A percentile compares a stretch with the other conserved stretches of the same genome.
Conservation (phyloP, 1,140 invertebrate species). For the Platorchestia sp. region DNA sequence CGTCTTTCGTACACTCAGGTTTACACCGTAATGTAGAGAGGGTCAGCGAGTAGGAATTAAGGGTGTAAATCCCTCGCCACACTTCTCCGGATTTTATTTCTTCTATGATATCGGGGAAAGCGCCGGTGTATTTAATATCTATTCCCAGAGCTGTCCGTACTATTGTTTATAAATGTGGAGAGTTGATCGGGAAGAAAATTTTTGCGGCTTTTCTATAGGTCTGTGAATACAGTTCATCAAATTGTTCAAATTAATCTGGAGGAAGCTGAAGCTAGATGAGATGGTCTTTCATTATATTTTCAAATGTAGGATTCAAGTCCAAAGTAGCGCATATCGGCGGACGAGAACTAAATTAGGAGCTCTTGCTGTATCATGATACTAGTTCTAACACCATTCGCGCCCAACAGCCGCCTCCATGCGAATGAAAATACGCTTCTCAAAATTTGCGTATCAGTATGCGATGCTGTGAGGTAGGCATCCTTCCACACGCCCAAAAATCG, state of each 20-base stretch:
- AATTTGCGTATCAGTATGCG: neutral
- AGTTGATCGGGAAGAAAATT: neutral
- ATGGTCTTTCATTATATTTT: neutral
- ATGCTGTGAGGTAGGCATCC: neutral
- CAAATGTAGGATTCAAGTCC: neutral
- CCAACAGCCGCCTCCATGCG: too few relatives aligned
- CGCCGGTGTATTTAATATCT: neutral
- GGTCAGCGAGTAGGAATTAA: neutral
- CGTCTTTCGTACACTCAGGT: neutral
- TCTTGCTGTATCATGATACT: neutral
- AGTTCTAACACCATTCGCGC: neutral
- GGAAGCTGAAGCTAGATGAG: neutral
- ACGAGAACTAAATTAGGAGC: neutral
- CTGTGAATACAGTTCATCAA: neutral
- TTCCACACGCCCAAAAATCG: neutral
- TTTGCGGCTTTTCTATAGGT: neutral
- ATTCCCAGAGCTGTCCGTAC: too few relatives aligned
- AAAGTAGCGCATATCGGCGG: neutral
- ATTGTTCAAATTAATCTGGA: neutral
- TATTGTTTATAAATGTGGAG: too few relatives aligned
- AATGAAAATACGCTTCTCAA: neutral
- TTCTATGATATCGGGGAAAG: too few relatives aligned
- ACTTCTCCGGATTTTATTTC: neutral
- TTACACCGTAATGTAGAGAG: neutral
- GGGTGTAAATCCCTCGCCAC: neutral